phyloP scores from a whole-genome alignment of 2,113 vertebrate genomes.

The Copsychus sechellarum region DNA sequence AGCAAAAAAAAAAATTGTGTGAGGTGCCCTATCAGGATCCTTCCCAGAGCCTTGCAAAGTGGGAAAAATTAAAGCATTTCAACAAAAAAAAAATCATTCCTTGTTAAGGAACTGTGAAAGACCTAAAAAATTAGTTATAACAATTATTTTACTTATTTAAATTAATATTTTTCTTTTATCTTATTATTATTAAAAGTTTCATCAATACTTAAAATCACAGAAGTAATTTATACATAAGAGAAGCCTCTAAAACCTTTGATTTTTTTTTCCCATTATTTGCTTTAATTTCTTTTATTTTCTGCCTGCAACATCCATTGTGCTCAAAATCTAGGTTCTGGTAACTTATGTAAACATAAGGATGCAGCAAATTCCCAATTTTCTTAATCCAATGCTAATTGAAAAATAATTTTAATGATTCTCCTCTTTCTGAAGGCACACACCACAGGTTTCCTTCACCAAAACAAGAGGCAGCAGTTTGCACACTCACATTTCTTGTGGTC shows the following conservation, averaged over 20 bases:
- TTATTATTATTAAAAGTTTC: neutral
- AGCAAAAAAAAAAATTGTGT: neutral
- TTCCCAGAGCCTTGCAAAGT: neutral
- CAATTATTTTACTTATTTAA: neutral
- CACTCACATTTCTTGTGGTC: neutral
- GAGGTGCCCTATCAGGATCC: neutral
- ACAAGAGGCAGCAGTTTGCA: neutral
- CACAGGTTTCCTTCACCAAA: neutral
- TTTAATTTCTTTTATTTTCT: neutral
- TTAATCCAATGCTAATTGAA: neutral
- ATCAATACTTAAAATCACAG: neutral
- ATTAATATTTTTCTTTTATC: neutral
- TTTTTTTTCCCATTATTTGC: neutral
- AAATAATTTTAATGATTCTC: neutral
- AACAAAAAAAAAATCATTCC: neutral
- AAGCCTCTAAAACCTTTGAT: neutral
- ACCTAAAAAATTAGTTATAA: neutral
- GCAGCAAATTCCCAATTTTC: neutral
- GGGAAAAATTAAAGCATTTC: neutral
- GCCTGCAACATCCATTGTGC: neutral
- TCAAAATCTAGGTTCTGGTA: neutral
- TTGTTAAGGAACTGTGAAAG: neutral
- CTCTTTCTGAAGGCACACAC: neutral
- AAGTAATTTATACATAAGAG: neutral
- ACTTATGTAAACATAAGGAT: neutral